Base-by-base conservation (phyloP, 2,113 vertebrate genomes). In the Aythya baeri region DNA sequence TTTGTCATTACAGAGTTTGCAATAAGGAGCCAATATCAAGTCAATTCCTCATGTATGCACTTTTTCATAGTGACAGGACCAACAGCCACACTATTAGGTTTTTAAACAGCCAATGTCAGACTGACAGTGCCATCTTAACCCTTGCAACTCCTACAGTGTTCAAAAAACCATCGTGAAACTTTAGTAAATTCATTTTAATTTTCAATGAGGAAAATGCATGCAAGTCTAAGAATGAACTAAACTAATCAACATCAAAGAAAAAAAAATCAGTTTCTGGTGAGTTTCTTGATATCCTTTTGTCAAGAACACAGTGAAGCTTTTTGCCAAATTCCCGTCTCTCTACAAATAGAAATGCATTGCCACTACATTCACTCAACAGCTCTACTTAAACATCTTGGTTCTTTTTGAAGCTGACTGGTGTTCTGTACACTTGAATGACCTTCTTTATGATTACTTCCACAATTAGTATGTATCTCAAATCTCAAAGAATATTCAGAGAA, bases 381-480 rank as follows among this genome's bases (percentile, higher is more conserved):
- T 63, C 21, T 86, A 57, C n/a, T 59, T 67, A 58, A 91, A 93
- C 20, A 16, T 14, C 15, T 44, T 70, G 25, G 13, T 77, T 15
- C 62, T 81, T 89, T 74, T 27, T 3, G 2, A 93, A 85, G 79
- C 52, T 38, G 70, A 26, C 1, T 78, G 25, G 62, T 71, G 23
- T 23, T 91, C 55, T 88, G 44, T 50, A 75, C 55, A 82, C 43
- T 82, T 77, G 57, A 83, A 57, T 4, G 4, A 87, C 52, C 25
- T 57, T 66, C 79, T 93, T 76, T 18, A 58, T 67, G 38, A 77
- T 67, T 79, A 57, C 78, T 91, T 80, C 72, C 66, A 61, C 84
- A 79, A 80, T 96, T 94, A 88, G 41, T 38, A 91, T 85, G 46
- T 68, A 80, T 95, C 89, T 96, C 88, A 63, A 61, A 91, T 74